These are phyloP conservation scores for Pantherophis vulpinus DNA, from an alignment of 2,797 vertebrate genomes.

Conservation along the genomic window DNA sequence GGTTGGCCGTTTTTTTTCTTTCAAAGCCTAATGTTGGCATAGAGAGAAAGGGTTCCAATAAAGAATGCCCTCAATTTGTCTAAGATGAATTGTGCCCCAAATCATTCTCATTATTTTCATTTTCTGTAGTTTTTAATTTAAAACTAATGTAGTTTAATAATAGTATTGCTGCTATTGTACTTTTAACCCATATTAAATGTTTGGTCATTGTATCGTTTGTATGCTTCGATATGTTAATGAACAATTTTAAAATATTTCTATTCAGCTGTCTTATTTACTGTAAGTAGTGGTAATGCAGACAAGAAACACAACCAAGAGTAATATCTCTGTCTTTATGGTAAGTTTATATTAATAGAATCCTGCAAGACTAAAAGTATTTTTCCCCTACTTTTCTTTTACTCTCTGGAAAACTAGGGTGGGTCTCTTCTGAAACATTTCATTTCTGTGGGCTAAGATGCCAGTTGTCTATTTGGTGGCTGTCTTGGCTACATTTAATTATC, in stretches of 20 bases:
- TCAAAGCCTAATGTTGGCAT: not conserved
- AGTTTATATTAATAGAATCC: not conserved
- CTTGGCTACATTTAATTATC: not conserved
- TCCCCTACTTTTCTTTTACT: not conserved
- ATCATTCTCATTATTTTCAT: slow-evolving; percentile 25
- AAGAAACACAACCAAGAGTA: not conserved
- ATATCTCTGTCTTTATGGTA: not conserved
- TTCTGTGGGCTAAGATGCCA: not conserved
- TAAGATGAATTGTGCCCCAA: slow-evolving; percentile 5
- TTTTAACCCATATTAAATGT: slow-evolving; percentile 39
- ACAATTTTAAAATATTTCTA: slow-evolving; percentile 45
- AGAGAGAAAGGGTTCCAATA: not conserved
- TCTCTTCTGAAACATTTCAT: not conserved
- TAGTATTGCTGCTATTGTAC: slow-evolving; percentile 54
- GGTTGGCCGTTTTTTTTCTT: not conserved
- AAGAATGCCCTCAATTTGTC: not conserved
- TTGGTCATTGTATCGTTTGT: slow-evolving; percentile 52
- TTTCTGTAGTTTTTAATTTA: slow-evolving; percentile 17
- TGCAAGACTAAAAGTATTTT: not conserved
- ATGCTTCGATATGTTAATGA: slow-evolving; percentile 42
- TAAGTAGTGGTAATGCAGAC: not conserved
- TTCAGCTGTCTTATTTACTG: slow-evolving; percentile 34
- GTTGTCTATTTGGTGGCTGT: not conserved
- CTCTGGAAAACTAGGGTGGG: not conserved
- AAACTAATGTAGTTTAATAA: slow-evolving; percentile 40